Evolutionary conservation across 2,797 vertebrate genomes (phyloP).

Genomic region (Todus mexicanus): DNA sequence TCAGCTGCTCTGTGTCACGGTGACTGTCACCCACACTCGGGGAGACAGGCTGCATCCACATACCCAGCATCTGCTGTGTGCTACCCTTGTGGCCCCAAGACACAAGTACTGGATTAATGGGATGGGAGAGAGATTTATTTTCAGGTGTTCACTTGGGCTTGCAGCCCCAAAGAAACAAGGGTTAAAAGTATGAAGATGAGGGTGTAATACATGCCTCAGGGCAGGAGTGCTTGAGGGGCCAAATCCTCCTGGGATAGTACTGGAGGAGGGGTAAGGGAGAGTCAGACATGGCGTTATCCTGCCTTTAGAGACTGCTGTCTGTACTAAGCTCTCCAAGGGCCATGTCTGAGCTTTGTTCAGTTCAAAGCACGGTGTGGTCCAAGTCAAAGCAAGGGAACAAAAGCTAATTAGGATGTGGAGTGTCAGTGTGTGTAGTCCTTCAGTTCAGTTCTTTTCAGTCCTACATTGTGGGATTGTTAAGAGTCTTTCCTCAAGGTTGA

Average conservation of each 20-base stretch:
- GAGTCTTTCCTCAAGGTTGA: neutral
- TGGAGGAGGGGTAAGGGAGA: neutral
- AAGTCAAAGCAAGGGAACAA: neutral
- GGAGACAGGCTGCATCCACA: neutral
- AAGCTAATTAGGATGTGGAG: neutral
- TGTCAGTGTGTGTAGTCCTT: neutral
- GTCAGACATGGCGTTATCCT: neutral
- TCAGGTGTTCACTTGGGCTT: neutral
- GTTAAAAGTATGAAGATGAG: neutral
- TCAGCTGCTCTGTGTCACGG: rapidly evolving
- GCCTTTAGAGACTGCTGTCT: neutral
- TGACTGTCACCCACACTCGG: neutral
- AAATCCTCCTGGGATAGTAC: neutral
- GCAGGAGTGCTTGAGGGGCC: neutral
- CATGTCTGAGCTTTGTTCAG: neutral
- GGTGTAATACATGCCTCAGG: neutral
- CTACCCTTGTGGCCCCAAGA: neutral
- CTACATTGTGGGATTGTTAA: neutral
- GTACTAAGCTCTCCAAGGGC: neutral
- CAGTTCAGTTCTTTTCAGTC: neutral
- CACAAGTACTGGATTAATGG: neutral
- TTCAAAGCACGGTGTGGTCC: neutral
- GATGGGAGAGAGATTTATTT: rapidly evolving
- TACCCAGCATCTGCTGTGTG: neutral
- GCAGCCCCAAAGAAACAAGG: neutral